Percentiles rank a stretch among this genome's conserved stretches.
Evolutionary conservation across 2,113 vertebrate genomes (phyloP).

Genomic region (Leuciscus idus): DNA sequence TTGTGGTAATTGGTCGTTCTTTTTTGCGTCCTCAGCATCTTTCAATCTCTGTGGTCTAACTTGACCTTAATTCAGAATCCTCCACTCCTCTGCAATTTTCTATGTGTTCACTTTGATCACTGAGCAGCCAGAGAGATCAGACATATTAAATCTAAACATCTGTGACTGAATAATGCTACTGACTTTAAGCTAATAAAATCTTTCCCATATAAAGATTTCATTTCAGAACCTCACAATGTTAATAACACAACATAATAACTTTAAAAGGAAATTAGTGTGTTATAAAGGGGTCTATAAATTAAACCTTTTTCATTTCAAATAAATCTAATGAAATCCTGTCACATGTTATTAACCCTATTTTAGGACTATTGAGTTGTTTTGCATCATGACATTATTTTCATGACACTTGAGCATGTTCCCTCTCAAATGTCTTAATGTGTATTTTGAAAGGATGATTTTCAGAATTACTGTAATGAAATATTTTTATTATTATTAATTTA

Average conservation of each 20-base stretch:
- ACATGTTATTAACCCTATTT: background rate
- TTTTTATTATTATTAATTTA: background rate
- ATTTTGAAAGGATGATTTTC: no score
- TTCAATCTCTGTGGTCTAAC: conserved; percentile 30
- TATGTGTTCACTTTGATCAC: conserved; percentile 19
- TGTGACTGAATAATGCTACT: conserved; percentile 1
- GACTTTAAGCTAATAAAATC: background rate
- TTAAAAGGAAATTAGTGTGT: background rate
- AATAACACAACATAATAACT: background rate
- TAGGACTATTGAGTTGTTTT: background rate
- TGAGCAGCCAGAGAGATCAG: background rate
- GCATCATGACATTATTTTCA: background rate
- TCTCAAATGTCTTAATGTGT: background rate
- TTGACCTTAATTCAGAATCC: conserved; percentile 6
- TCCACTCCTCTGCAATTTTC: background rate
- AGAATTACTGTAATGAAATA: background rate
- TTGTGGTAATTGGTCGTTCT: conserved; percentile 43
- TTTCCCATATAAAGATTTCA: background rate
- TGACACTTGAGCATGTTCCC: background rate
- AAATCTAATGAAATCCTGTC: background rate
- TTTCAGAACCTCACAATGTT: background rate
- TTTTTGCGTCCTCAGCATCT: conserved; percentile 73
- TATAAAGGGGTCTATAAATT: background rate
- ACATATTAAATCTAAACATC: conserved; percentile 17
- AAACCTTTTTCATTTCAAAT: background rate